A percentile compares a stretch with the other conserved stretches of the same genome.
These are phyloP conservation scores for Maniola hyperantus DNA, from an alignment of 2,888 invertebrate species.

Conservation along the genomic window DNA sequence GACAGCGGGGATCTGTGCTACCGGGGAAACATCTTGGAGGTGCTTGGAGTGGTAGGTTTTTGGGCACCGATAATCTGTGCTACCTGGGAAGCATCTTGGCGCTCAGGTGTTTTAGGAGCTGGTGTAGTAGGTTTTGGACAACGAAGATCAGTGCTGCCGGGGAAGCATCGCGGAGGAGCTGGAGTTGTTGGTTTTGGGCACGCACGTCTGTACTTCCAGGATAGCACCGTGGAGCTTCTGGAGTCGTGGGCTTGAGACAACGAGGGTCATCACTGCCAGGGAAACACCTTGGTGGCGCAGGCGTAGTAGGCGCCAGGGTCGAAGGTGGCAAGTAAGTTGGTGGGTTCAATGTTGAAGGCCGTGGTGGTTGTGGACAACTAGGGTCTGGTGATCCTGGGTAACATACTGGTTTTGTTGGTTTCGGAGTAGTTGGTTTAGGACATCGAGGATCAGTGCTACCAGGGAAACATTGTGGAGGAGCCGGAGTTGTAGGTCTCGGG, in stretches of 20 bases:
- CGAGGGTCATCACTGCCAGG: background rate
- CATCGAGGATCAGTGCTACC: slow-evolving; percentile 54
- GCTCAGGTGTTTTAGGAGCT: background rate
- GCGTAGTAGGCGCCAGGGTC: background rate
- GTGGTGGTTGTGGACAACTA: too few species aligned
- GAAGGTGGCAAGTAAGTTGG: too few species aligned
- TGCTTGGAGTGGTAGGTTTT: slow-evolving; percentile 39
- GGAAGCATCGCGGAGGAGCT: slow-evolving; percentile 47
- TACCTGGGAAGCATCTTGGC: slow-evolving; percentile 44
- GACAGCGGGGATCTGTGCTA: slow-evolving; percentile 25
- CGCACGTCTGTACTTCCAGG: slow-evolving; percentile 42
- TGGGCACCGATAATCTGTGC: slow-evolving; percentile 50
- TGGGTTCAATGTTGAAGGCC: too few species aligned
- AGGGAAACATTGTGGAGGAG: slow-evolving; percentile 45
- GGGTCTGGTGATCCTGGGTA: slow-evolving; percentile 24
- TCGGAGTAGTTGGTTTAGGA: slow-evolving; percentile 46
- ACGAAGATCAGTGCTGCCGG: slow-evolving; percentile 48
- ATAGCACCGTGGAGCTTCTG: slow-evolving; percentile 42
- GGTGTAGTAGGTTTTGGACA: slow-evolving; percentile 42
- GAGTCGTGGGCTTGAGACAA: slow-evolving; percentile 33
- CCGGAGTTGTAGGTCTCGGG: slow-evolving; percentile 53
- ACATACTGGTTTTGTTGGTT: slow-evolving; percentile 43
- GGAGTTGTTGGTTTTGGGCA: slow-evolving; percentile 47
- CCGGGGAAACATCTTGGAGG: slow-evolving; percentile 46
- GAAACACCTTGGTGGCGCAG: background rate